These are phyloP conservation scores for Myotis vivesi DNA, from an alignment of 2,797 vertebrate species.

Conservation along the genomic window DNA sequence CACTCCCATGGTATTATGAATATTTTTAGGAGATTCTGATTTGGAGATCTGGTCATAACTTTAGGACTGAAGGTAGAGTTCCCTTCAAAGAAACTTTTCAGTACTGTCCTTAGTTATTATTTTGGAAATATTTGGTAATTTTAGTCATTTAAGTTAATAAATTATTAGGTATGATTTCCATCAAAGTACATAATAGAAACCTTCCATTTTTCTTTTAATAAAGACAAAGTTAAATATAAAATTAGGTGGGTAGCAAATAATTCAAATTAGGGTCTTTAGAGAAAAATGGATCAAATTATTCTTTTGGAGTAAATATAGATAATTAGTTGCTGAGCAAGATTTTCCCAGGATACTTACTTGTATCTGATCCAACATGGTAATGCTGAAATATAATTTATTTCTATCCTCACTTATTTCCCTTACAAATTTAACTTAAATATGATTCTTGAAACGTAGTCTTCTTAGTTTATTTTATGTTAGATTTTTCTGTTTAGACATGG, in stretches of 20 bases:
- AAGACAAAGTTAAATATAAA: constrained; percentile 43
- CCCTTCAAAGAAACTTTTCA: not conserved
- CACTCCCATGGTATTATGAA: not conserved
- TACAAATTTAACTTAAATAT: constrained; percentile 14
- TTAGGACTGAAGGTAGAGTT: not conserved
- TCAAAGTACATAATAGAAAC: not conserved
- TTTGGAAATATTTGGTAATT: not conserved
- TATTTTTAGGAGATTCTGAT: constrained; percentile 34
- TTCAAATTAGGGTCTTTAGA: constrained; percentile 11
- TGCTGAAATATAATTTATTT: constrained; percentile 30
- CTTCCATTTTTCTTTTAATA: constrained; percentile 22
- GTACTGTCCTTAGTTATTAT: not conserved
- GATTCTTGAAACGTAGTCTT: not conserved
- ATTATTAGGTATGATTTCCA: constrained; percentile 15
- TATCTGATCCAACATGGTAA: not conserved
- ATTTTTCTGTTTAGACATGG: not conserved
- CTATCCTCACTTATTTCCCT: not conserved
- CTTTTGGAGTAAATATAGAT: not conserved
- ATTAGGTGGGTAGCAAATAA: not conserved
- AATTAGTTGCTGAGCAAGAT: not conserved
- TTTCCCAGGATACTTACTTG: not conserved
- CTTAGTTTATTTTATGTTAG: not conserved
- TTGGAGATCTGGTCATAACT: not conserved
- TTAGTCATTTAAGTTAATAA: not conserved
- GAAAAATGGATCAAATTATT: constrained; percentile 17